These are phyloP conservation scores for Acronicta alni DNA, from an alignment of 2,888 invertebrate species.

Conservation along the genomic window DNA sequence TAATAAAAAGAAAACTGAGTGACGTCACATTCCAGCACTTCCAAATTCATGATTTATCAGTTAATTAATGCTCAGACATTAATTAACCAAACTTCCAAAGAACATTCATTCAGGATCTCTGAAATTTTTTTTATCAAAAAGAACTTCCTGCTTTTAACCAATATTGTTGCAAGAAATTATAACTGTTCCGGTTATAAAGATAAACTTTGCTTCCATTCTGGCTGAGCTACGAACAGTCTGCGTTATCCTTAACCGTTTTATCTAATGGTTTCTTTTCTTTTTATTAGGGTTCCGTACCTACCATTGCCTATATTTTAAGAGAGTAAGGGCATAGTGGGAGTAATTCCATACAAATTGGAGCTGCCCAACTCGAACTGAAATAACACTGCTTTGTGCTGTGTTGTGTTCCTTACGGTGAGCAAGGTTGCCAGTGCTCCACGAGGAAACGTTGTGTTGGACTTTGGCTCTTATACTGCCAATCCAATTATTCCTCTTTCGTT, in stretches of 20 bases:
- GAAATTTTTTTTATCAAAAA: not conserved
- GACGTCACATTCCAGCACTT: too few species aligned
- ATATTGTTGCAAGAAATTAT: constrained; percentile 19
- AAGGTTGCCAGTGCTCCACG: too few species aligned
- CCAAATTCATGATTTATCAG: not conserved
- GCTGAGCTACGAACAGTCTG: constrained; percentile 18
- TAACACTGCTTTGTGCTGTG: too few species aligned
- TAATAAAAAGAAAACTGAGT: too few species aligned
- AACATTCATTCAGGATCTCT: constrained; percentile 5
- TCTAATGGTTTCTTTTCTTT: constrained; percentile 34
- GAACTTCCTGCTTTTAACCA: not conserved
- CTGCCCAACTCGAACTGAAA: too few species aligned
- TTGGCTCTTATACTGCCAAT: too few species aligned
- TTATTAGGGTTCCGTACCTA: constrained; percentile 1
- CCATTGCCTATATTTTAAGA: too few species aligned
- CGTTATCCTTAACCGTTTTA: constrained; percentile 38
- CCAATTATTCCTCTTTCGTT: too few species aligned
- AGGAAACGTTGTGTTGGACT: too few species aligned
- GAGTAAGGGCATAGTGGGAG: too few species aligned
- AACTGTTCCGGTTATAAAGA: constrained; percentile 16
- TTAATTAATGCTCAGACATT: not conserved
- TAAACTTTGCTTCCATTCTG: constrained; percentile 30
- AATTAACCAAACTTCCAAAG: constrained; percentile 1
- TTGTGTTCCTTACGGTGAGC: too few species aligned
- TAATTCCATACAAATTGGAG: too few species aligned